phyloP scores from a whole-genome alignment of 2,113 vertebrate genomes.

The Gallinago jamesoni region DNA sequence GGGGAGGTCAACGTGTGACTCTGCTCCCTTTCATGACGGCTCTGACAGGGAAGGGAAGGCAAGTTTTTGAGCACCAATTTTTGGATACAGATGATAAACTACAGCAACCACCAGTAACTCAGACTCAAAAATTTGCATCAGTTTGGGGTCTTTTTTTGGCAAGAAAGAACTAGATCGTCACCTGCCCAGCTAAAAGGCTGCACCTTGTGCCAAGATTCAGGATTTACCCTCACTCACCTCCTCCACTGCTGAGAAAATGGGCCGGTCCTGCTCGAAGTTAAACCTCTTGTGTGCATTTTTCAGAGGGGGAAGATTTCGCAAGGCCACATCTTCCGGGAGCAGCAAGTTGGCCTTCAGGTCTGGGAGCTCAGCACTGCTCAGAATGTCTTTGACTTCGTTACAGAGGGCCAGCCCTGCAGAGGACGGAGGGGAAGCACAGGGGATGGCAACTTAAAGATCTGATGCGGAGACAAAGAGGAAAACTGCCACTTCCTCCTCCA shows the following conservation, averaged over 20 bases:
- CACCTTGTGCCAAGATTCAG: neutral
- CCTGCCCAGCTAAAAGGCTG: neutral
- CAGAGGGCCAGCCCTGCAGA: conserved; percentile 82
- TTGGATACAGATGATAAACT: neutral
- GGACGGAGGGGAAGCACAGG: neutral
- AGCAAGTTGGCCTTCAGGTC: conserved; percentile 81
- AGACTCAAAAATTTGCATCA: neutral
- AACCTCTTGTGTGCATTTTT: conserved; percentile 84
- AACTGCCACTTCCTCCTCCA: neutral
- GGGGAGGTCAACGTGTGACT: neutral
- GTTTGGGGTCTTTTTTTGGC: neutral
- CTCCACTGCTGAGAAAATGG: conserved; percentile 83
- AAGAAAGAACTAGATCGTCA: neutral
- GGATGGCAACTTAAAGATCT: neutral
- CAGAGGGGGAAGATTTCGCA: conserved; percentile 89
- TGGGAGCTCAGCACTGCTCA: conserved; percentile 84
- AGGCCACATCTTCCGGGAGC: conserved; percentile 90
- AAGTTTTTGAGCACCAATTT: neutral
- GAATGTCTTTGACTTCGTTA: conserved; percentile 79
- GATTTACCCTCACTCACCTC: conserved; percentile 77
- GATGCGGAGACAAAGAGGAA: neutral
- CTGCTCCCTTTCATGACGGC: neutral
- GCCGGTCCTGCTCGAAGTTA: conserved; percentile 79
- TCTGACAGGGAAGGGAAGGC: neutral
- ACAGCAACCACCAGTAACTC: neutral